A percentile compares a stretch with the other conserved stretches of the same genome.
phyloP scores from a whole-genome alignment of 2,797 vertebrate genomes.

The Hoplostethus atlanticus region DNA sequence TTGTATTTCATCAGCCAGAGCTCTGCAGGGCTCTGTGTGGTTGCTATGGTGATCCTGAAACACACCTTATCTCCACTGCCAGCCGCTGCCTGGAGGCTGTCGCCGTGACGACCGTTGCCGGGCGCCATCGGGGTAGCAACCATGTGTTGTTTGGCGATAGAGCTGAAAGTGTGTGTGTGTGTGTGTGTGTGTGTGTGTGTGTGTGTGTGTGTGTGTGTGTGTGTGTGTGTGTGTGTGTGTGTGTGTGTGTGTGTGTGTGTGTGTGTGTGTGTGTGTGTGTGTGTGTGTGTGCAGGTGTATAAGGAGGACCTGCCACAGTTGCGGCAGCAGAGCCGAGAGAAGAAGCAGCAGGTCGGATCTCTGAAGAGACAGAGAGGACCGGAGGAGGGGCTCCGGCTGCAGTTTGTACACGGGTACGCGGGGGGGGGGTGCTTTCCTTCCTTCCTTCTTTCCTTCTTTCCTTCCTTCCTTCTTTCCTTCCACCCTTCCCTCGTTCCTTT shows the following conservation, averaged over 20 bases:
- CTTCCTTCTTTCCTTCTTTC: no score
- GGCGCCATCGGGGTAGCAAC: slow-evolving; percentile 1
- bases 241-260: no score
- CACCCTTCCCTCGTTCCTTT: no score
- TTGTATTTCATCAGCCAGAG: slow-evolving; percentile 28
- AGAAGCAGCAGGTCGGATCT: slow-evolving; percentile 86
- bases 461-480: no score
- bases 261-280: no score
- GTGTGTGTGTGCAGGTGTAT: slow-evolving; percentile 85
- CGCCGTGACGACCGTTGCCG: background rate
- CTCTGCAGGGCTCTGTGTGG: slow-evolving; percentile 26
- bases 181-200: slow-evolving; percentile 8
- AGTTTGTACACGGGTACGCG: slow-evolving; percentile 89
- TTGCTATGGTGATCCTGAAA: slow-evolving; percentile 54
- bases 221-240: slow-evolving; percentile 11
- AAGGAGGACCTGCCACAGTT: slow-evolving; percentile 96
- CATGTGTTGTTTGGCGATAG: slow-evolving; percentile 51
- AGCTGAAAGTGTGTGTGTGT: slow-evolving; percentile 12
- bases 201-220: slow-evolving; percentile 10
- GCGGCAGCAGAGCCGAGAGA: slow-evolving; percentile 61
- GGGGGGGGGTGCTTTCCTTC: no score
- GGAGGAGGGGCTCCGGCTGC: slow-evolving; percentile 89
- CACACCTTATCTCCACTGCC: slow-evolving; percentile 58
- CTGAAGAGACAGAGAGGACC: slow-evolving; percentile 90
- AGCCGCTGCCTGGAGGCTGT: slow-evolving; percentile 40